A percentile compares a stretch with the other conserved stretches of the same genome.
phyloP scores from a whole-genome alignment of 2,113 vertebrate species.

The Rhabdornis inornatus region DNA sequence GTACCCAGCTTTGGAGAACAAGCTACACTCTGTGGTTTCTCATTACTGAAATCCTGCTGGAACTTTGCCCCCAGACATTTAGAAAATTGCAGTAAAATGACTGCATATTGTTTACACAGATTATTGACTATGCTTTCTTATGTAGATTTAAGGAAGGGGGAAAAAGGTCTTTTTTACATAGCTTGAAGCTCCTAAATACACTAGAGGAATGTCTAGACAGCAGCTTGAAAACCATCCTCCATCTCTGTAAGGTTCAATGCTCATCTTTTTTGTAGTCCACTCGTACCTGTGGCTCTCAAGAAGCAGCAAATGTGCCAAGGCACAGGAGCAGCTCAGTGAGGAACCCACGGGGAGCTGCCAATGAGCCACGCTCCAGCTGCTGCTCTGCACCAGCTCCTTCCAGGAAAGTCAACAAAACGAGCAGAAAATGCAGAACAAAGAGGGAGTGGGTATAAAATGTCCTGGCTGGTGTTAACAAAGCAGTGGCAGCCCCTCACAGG shows the following conservation, averaged over 20 bases:
- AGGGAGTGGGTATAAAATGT: not conserved
- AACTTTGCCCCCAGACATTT: slow-evolving; percentile 5
- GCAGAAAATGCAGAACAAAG: not conserved
- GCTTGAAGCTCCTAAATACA: not conserved
- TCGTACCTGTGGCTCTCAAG: not conserved
- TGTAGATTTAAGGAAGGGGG: not conserved
- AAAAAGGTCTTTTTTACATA: not conserved
- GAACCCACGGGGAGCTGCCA: not conserved
- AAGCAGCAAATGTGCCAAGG: not conserved
- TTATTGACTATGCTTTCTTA: slow-evolving; percentile 1
- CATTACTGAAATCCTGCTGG: slow-evolving; percentile 16
- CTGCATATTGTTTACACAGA: slow-evolving; percentile 27
- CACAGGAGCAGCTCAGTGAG: not conserved
- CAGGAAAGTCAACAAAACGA: not conserved
- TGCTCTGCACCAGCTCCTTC: not conserved
- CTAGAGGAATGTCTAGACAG: slow-evolving; percentile 9
- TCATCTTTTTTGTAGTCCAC: not conserved
- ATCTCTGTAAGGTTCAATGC: not conserved
- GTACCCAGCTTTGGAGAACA: not conserved
- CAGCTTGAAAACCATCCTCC: not conserved
- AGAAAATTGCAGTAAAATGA: not conserved
- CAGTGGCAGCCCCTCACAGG: accelerated
- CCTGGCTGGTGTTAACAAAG: not conserved
- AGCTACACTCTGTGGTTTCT: slow-evolving; percentile 24
- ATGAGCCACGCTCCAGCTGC: not conserved